phyloP scores from a whole-genome alignment of 1,140 invertebrate species.

The Apis dorsata region DNA sequence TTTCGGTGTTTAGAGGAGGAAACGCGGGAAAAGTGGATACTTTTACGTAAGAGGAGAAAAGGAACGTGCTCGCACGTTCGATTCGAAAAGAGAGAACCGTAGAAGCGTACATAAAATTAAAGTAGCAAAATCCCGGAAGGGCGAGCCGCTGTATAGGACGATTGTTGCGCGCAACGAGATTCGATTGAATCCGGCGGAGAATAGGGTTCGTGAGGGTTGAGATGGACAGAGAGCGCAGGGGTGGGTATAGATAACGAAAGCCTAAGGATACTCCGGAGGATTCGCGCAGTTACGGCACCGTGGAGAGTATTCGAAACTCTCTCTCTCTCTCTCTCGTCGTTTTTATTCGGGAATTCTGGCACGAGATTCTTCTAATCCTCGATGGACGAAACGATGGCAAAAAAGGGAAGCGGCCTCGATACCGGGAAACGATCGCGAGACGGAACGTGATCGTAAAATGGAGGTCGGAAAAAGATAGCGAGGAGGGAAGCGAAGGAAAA shows the following conservation, averaged over 20 bases:
- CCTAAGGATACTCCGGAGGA: conserved; percentile 50
- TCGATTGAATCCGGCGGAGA: conserved; percentile 45
- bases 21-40: too few relatives aligned
- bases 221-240: background rate
- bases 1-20: too few relatives aligned
- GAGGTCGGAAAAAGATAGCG: background rate
- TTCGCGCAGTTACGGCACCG: conserved; percentile 46
- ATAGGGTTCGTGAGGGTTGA: conserved; percentile 13
- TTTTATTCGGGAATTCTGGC: conserved; percentile 36
- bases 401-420: conserved; percentile 4
- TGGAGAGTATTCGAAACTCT: conserved; percentile 22
- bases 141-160: conserved; percentile 11
- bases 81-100: background rate
- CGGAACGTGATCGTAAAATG: conserved; percentile 12
- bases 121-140: conserved; percentile 41
- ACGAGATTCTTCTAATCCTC: conserved; percentile 49
- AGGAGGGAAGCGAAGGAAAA: background rate
- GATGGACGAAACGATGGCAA: conserved; percentile 37
- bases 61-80: background rate
- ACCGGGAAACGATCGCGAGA: background rate
- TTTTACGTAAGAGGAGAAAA: too few relatives aligned
- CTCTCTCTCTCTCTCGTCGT: background rate
- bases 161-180: conserved; percentile 41
- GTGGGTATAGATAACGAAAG: conserved; percentile 33
- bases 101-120: conserved; percentile 37